A percentile compares a stretch with the other conserved stretches of the same genome.
These are phyloP conservation scores for Oncorhynchus nerka DNA, from an alignment of 2,113 vertebrate species.

Conservation along the genomic window DNA sequence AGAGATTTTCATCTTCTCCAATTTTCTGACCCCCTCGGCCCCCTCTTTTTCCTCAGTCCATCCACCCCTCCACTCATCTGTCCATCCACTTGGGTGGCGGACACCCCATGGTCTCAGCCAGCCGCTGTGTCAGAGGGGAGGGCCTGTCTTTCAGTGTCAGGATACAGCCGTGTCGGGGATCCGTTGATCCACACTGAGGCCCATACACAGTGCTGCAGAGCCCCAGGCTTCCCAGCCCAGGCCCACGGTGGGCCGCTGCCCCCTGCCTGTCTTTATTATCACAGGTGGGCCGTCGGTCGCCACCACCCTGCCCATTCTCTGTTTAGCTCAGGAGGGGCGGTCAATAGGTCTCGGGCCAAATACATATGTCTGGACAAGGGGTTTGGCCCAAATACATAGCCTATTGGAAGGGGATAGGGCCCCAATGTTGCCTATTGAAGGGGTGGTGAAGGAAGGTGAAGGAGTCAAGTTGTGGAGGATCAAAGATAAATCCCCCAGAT, in stretches of 20 bases:
- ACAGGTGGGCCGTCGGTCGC: conserved; percentile 71
- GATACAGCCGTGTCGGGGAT: conserved; percentile 42
- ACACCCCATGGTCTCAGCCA: conserved; percentile 49
- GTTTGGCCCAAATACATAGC: neutral
- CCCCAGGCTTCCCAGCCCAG: conserved; percentile 19
- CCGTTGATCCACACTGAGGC: conserved; percentile 35
- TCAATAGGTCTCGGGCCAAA: conserved; percentile 32
- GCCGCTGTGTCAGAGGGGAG: conserved; percentile 67
- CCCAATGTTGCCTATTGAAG: neutral
- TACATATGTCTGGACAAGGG: conserved; percentile 31
- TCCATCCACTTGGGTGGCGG: conserved; percentile 70
- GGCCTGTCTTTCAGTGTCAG: conserved; percentile 75
- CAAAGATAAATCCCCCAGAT: conserved; percentile 36
- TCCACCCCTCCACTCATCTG: conserved; percentile 39
- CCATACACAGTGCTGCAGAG: conserved; percentile 13
- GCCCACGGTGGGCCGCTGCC: conserved; percentile 44
- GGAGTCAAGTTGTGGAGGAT: conserved; percentile 3
- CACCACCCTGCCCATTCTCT: conserved; percentile 50
- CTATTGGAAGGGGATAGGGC: conserved; percentile 22
- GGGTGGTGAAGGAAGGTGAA: conserved; percentile 6
- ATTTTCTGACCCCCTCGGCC: neutral
- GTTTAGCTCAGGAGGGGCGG: conserved; percentile 38
- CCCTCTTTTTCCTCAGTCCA: neutral
- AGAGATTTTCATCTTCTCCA: neutral
- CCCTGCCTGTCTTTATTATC: conserved; percentile 73